Evolutionary conservation across 37 sponge, comb jelly and placozoan genomes (phyloP), one percentile per base, ranked within the genome.

Genomic region (Chondrosia reniformis): DNA sequence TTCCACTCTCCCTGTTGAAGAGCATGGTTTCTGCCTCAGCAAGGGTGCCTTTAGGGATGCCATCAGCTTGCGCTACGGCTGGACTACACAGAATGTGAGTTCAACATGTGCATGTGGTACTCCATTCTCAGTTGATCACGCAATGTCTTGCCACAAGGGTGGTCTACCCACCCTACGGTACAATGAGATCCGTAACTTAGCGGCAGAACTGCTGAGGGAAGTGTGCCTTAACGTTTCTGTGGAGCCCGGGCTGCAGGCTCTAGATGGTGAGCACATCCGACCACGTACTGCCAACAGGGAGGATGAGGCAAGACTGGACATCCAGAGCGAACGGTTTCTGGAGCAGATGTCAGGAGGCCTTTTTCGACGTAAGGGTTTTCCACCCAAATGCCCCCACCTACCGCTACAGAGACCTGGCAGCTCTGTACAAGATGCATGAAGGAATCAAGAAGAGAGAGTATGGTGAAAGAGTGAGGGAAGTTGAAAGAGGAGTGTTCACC

Each of bases 321-420:
- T 49, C 52, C 52, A 49, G 52, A 49, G 52, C 15, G 52, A 49
- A 49, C 52, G 52, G 52, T 49, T 49, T 49, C 52, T 15, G 52
- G 52, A 49, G 52, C 15, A 49, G 15, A 15, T 10, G 52, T 49
- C 52, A 49, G 52, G 52, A 49, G 15, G 52, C 52, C 52, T 49
- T 49, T 15, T 49, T 19, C 15, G 52, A 49, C 52, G 52, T 49
- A 49, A 49, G 52, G 52, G 52, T 49, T 49, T 49, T 49, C 52
- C 58, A 56, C 58, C 9, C 58, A 56, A 56, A 56, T 56, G 58
- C 58, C 58, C 52, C 58, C 58, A 56, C 58, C 58, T 56, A 56
- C 7, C 58, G 58, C 58, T 28, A 56, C 58, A 56, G 52, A 49
- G 58, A 56, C 58, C 58, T 56, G 3, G 58, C 58, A 56, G 58